Evolutionary conservation across 2,888 invertebrate genomes (phyloP).

Genomic region (Sceliomorpha sp.): DNA sequence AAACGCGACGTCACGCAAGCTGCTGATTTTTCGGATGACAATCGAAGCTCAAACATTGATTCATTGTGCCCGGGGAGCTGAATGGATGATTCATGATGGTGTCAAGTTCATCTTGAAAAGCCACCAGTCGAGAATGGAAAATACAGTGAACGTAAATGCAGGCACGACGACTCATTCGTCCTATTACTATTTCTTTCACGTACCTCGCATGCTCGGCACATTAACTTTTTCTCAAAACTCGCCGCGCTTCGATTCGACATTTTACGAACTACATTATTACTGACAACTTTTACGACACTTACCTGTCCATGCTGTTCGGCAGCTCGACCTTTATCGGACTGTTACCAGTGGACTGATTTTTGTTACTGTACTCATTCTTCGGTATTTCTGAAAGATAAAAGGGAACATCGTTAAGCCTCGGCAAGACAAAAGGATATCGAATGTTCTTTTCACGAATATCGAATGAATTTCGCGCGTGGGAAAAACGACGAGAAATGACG

Average conservation of each 20-base stretch:
- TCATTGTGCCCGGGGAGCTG: conserved; percentile 62
- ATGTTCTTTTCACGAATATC: conserved; percentile 7
- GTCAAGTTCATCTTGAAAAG: conserved; percentile 55
- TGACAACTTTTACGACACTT: conserved; percentile 54
- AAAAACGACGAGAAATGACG: conserved; percentile 18
- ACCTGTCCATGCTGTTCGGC: conserved; percentile 82
- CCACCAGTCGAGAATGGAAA: conserved; percentile 18
- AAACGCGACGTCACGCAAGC: conserved; percentile 52
- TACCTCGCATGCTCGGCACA: conserved; percentile 10
- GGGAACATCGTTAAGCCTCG: conserved; percentile 33
- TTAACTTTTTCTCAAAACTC: conserved; percentile 1
- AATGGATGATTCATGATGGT: conserved; percentile 69
- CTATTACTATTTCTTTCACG: conserved; percentile 10
- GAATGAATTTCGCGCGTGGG: conserved; percentile 14
- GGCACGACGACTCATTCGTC: conserved; percentile 46
- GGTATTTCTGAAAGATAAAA: conserved; percentile 87
- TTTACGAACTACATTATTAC: conserved; percentile 27
- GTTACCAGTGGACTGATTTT: conserved; percentile 90
- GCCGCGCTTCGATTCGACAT: conserved; percentile 29
- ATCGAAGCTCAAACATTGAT: conserved; percentile 65
- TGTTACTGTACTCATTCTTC: conserved; percentile 92
- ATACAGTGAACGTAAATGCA: conserved; percentile 31
- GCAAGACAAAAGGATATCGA: conserved; percentile 22
- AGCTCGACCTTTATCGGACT: conserved; percentile 89
- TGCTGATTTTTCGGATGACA: conserved; percentile 62